phyloP scores from a whole-genome alignment of 2,888 invertebrate genomes.

The Willowsia nigromaculata region DNA sequence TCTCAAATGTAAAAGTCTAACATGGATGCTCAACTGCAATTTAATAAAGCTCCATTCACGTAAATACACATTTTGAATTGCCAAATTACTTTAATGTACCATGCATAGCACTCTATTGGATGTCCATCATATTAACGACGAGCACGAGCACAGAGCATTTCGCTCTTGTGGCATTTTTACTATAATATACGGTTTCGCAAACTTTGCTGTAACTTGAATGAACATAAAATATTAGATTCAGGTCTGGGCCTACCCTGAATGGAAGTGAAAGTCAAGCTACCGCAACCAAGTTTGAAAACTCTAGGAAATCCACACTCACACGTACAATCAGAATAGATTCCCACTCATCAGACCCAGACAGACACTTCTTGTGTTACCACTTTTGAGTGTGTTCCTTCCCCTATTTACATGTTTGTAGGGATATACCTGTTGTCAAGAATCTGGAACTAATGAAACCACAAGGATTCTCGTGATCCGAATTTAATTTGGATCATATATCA shows the following conservation, averaged over 20 bases:
- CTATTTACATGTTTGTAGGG: neutral
- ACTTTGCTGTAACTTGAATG: neutral
- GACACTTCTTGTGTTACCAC: slow-evolving; percentile 16
- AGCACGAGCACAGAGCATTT: no score
- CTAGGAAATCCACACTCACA: neutral
- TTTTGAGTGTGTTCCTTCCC: neutral
- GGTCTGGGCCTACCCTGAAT: neutral
- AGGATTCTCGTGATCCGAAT: slow-evolving; percentile 56
- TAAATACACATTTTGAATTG: slow-evolving; percentile 39
- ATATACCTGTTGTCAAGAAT: slow-evolving; percentile 55
- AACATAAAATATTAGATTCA: neutral
- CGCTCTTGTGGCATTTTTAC: no score
- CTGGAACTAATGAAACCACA: slow-evolving; percentile 57
- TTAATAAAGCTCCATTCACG: neutral
- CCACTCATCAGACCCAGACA: neutral
- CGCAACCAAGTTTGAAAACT: slow-evolving; percentile 5
- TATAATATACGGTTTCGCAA: no score
- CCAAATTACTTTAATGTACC: neutral
- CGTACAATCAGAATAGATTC: neutral
- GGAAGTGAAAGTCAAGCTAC: neutral
- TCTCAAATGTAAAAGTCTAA: neutral
- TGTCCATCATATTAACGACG: neutral
- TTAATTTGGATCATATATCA: slow-evolving; percentile 64
- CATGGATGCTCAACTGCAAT: neutral
- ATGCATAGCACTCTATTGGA: neutral